Conservation (phyloP, 2,888 invertebrate species). For the Eudemis profundana region DNA sequence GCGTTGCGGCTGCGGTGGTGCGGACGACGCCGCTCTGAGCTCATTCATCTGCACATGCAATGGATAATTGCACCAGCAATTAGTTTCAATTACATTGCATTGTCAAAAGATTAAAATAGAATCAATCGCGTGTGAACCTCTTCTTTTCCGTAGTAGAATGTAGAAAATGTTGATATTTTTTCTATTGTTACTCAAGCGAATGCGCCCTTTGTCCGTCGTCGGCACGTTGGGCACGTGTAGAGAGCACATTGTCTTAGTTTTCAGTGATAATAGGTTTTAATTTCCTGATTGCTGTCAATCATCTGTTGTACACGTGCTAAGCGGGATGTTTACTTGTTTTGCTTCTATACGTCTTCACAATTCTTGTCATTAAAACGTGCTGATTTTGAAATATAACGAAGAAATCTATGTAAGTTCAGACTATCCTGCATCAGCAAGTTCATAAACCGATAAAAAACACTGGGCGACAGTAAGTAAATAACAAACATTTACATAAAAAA, state of each 20-base stretch:
- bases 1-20: background rate
- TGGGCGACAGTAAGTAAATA: background rate
- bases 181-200: constrained; percentile 50
- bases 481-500: background rate
- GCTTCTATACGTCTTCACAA: constrained; percentile 3
- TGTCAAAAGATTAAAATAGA: constrained; percentile 82
- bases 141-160: constrained; percentile 76
- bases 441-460: no score
- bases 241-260: constrained; percentile 66
- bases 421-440: no score
- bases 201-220: constrained; percentile 68
- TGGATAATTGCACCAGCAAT: constrained; percentile 68
- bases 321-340: constrained; percentile 27
- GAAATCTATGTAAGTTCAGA: no score
- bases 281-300: constrained; percentile 73
- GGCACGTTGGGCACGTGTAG: constrained; percentile 75
- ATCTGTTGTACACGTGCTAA: constrained; percentile 63
- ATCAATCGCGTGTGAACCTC: constrained; percentile 77
- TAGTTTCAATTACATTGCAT: constrained; percentile 75
- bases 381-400: no score
- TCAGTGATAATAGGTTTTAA: constrained; percentile 65
- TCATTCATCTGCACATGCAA: constrained; percentile 61
- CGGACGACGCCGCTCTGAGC: constrained; percentile 39
- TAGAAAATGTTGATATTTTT: constrained; percentile 70
- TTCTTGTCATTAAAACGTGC: no score